phyloP scores from a whole-genome alignment of 2,113 vertebrate species.

The Thymallus thymallus region DNA sequence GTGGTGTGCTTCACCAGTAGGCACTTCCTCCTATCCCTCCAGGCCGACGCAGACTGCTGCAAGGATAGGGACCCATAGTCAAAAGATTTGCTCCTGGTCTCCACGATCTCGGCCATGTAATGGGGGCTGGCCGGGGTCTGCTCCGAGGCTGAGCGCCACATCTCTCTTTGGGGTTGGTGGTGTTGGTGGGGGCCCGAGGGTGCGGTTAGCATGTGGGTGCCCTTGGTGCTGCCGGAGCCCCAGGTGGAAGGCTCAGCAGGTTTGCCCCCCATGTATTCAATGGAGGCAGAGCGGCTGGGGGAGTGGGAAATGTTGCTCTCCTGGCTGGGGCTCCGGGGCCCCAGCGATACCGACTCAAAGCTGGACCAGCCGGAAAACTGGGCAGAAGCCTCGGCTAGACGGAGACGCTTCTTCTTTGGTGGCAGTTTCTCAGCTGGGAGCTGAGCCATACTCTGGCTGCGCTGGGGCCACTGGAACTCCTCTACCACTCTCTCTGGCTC shows the following conservation, averaged over 20 bases:
- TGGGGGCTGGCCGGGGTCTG: slow-evolving; percentile 84
- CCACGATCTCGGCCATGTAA: slow-evolving; percentile 81
- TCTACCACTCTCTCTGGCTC: slow-evolving; percentile 84
- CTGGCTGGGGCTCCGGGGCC: slow-evolving; percentile 89
- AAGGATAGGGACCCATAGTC: slow-evolving; percentile 89
- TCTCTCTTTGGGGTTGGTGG: slow-evolving; percentile 84
- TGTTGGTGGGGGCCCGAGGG: slow-evolving; percentile 80
- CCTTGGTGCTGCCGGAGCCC: slow-evolving; percentile 71
- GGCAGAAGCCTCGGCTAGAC: slow-evolving; percentile 85
- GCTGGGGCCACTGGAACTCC: slow-evolving; percentile 97
- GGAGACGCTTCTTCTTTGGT: slow-evolving; percentile 96
- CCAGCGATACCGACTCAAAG: slow-evolving; percentile 88
- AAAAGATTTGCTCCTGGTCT: slow-evolving; percentile 94
- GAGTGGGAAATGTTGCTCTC: slow-evolving; percentile 88
- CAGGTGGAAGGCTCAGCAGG: slow-evolving; percentile 68
- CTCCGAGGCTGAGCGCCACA: slow-evolving; percentile 94
- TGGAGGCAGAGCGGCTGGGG: slow-evolving; percentile 84
- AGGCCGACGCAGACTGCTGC: slow-evolving; percentile 70
- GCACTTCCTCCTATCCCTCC: slow-evolving; percentile 90
- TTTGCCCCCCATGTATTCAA: slow-evolving; percentile 81
- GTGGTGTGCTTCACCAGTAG: slow-evolving; percentile 92
- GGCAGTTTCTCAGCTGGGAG: slow-evolving; percentile 96
- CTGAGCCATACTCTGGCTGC: slow-evolving; percentile 93
- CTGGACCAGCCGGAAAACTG: slow-evolving; percentile 97
- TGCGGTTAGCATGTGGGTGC: slow-evolving; percentile 89